Conservation (phyloP, 2,888 invertebrate genomes). For the Schizaphis graminum region DNA sequence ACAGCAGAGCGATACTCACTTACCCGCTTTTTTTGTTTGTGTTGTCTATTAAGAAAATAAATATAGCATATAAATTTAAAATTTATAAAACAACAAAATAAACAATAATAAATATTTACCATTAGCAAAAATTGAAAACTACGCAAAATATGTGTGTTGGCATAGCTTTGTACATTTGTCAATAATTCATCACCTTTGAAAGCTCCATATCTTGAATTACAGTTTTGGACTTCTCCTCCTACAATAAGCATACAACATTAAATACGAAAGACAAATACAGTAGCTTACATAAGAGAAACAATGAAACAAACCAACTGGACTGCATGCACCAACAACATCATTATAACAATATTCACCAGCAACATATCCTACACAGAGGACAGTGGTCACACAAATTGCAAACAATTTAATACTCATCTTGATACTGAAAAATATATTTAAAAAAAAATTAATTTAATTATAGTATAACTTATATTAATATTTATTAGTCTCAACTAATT, state of each 20-base stretch:
- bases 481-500: not conserved
- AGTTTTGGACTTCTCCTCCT: slow-evolving; percentile 70
- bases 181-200: slow-evolving; percentile 73
- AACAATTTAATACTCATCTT: slow-evolving; percentile 51
- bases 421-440: slow-evolving; percentile 4
- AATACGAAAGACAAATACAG: not conserved
- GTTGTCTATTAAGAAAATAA: not conserved
- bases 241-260: not conserved
- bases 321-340: slow-evolving; percentile 75
- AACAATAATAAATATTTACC: slow-evolving; percentile 68
- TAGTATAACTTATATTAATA: not conserved
- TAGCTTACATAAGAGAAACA: not conserved
- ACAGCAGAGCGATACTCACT: no score
- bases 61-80: not conserved
- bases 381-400: slow-evolving; percentile 72
- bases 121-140: slow-evolving; percentile 84
- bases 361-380: slow-evolving; percentile 68
- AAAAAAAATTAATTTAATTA: not conserved
- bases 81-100: not conserved
- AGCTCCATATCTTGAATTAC: slow-evolving; percentile 78
- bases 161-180: slow-evolving; percentile 74
- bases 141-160: slow-evolving; percentile 78
- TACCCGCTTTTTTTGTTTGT: no score
- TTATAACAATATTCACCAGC: slow-evolving; percentile 77
- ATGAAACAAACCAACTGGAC: slow-evolving; percentile 70